Percentiles rank a stretch among this genome's conserved stretches.
Conservation (phyloP, 2,888 invertebrate genomes). For the Fragum sueziense region DNA sequence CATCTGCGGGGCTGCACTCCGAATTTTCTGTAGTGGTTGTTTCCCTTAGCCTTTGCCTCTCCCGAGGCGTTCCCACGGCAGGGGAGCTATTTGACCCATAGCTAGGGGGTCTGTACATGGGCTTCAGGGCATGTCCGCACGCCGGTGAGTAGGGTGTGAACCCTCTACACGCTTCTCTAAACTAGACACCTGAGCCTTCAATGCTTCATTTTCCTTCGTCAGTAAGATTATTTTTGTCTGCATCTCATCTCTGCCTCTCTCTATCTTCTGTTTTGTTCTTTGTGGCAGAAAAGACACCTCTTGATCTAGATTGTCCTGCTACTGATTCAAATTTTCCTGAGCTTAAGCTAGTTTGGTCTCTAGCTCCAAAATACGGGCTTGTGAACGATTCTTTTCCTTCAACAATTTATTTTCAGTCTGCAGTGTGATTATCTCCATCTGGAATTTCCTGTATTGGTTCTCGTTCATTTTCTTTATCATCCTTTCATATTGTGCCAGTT, state of each 20-base stretch:
- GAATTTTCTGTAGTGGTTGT: too few species aligned
- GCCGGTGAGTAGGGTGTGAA: slow-evolving; percentile 60
- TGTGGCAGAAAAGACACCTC: slow-evolving; percentile 62
- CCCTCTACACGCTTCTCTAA: slow-evolving; percentile 70
- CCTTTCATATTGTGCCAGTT: too few species aligned
- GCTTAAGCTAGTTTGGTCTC: slow-evolving; percentile 64
- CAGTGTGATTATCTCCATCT: slow-evolving; percentile 75
- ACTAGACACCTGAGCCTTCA: slow-evolving; percentile 69
- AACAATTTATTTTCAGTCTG: slow-evolving; percentile 76
- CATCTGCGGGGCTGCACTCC: too few species aligned
- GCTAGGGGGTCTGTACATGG: too few species aligned
- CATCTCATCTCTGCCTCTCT: slow-evolving; percentile 63
- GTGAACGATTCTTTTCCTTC: slow-evolving; percentile 76
- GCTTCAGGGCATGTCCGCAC: slow-evolving; percentile 60
- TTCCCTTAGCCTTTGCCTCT: too few species aligned
- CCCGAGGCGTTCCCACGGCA: too few species aligned
- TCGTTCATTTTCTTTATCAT: slow-evolving; percentile 78
- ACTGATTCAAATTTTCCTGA: slow-evolving; percentile 63
- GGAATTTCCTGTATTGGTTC: slow-evolving; percentile 75
- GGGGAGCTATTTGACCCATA: too few species aligned
- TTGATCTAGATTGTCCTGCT: slow-evolving; percentile 63
- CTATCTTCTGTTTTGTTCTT: slow-evolving; percentile 58
- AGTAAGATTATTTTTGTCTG: slow-evolving; percentile 64
- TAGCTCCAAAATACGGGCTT: slow-evolving; percentile 71
- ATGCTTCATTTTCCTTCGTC: slow-evolving; percentile 66